Base-by-base conservation (phyloP, 2,888 invertebrate genomes). In the Tortrix viridana region DNA sequence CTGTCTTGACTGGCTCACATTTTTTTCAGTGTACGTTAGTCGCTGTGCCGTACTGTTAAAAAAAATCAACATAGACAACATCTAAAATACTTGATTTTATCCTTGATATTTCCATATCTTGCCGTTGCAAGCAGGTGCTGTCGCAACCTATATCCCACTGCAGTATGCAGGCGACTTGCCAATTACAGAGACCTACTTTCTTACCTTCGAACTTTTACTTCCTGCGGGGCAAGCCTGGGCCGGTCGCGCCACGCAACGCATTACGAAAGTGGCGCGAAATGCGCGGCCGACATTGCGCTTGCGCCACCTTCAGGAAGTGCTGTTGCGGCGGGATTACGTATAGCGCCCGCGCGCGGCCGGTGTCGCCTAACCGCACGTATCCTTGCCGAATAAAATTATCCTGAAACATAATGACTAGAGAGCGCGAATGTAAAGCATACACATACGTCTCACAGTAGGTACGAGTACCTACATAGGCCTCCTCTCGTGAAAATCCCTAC, bases 191-290 rank as follows among this genome's bases (percentile, higher is more conserved):
- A 91, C 92, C 92, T 89, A 91, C 91, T 92, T 92, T 91, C 92
- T 89, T 91, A 91, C 89, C 92, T 91, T 90, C 90, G 91, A 92
- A 92, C 92, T 92, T 91, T 92, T 92, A 92, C 92, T 92, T 92
- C 92, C 92, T 92, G 89, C 89, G 90, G 89, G 87, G 88, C 87
- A 80, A 84, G 85, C 88, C 76, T 56, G 53, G 84, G 87, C 86
- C 88, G 88, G 86, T 84, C 87, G 89, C 85, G 82, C 91, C 86
- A 89, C 90, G 89, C 90, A 90, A 89, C 85, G 84, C 83, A 88
- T 92, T 90, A 89, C 91, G 91, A 92, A 89, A 91, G 90, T 90
- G 87, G 89, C 91, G 91, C 91, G 91, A 91, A 91, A 90, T 89
- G 88, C 87, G 87, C 88, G 89, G 90, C 91, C 91, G 89, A 90